Conservation (phyloP, 2,888 invertebrate genomes). For the Agonopterix heracliana region DNA sequence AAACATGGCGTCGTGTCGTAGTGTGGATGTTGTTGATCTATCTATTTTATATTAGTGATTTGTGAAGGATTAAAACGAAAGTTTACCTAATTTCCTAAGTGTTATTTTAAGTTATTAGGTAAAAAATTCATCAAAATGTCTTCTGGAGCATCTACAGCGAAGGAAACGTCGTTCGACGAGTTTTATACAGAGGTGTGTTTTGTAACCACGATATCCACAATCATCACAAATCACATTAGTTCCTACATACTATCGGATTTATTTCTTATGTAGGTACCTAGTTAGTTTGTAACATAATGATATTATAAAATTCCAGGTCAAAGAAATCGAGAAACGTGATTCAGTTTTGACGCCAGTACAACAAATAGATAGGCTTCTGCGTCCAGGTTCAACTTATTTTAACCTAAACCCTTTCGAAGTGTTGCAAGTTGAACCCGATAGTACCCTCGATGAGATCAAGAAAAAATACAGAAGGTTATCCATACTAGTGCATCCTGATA, state of each 20-base stretch:
- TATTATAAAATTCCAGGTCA: slow-evolving; percentile 83
- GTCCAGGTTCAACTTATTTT: slow-evolving; percentile 98
- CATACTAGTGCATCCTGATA: slow-evolving; percentile 99
- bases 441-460: slow-evolving; percentile 93
- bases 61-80: too few species aligned
- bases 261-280: neutral
- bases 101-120: too few species aligned
- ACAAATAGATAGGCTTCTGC: slow-evolving; percentile 95
- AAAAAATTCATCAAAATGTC: slow-evolving; percentile 29
- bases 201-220: neutral
- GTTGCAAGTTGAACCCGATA: slow-evolving; percentile 93
- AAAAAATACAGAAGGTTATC: slow-evolving; percentile 97
- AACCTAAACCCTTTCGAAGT: slow-evolving; percentile 98
- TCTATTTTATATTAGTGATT: too few species aligned
- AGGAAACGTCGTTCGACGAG: slow-evolving; percentile 85
- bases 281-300: neutral
- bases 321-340: slow-evolving; percentile 98
- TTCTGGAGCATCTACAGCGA: slow-evolving; percentile 48
- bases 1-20: too few species aligned
- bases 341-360: slow-evolving; percentile 97
- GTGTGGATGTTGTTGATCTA: too few species aligned
- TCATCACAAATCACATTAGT: neutral
- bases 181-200: slow-evolving; percentile 87
- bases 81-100: too few species aligned
- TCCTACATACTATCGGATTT: neutral